Evolutionary conservation across 2,797 vertebrate genomes (phyloP).

Genomic region (Acipenser ruthenus): DNA sequence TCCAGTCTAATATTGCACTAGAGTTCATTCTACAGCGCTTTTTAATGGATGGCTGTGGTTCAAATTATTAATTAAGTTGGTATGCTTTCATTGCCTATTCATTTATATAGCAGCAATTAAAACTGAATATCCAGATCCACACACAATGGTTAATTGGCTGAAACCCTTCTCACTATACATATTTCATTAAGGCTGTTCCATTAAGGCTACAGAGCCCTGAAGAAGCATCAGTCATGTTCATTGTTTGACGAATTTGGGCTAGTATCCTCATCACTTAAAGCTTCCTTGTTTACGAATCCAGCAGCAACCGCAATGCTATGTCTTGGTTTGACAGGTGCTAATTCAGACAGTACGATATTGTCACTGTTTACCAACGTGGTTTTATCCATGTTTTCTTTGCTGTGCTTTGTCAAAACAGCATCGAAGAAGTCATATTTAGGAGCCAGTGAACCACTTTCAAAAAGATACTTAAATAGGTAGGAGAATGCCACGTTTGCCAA

Average conservation of each 20-base stretch:
- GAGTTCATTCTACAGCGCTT: constrained; percentile 24
- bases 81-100: constrained; percentile 3
- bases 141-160: background rate
- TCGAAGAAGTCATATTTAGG: constrained; percentile 90
- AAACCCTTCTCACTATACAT: background rate
- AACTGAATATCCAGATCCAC: constrained; percentile 20
- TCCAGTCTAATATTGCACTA: constrained; percentile 44
- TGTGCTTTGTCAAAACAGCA: constrained; percentile 85
- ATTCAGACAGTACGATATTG: constrained; percentile 88
- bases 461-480: constrained; percentile 87
- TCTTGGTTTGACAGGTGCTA: constrained; percentile 79
- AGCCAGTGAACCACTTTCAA: constrained; percentile 84
- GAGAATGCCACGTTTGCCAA: constrained; percentile 76
- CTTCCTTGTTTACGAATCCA: constrained; percentile 86
- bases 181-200: too few species aligned
- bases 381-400: constrained; percentile 94
- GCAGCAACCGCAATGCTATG: constrained; percentile 77
- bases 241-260: constrained; percentile 80
- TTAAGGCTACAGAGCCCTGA: constrained; percentile 6
- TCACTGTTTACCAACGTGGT: constrained; percentile 83
- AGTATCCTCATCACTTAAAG: constrained; percentile 76
- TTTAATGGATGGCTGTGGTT: constrained; percentile 3
- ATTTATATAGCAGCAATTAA: constrained; percentile 35
- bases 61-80: background rate
- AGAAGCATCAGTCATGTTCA: constrained; percentile 59